Percentiles rank a stretch among this genome's conserved stretches.
These are phyloP conservation scores for Dendronephthya gigantea DNA, from an alignment of 64 coral and sea anemone genomes.

Conservation along the genomic window DNA sequence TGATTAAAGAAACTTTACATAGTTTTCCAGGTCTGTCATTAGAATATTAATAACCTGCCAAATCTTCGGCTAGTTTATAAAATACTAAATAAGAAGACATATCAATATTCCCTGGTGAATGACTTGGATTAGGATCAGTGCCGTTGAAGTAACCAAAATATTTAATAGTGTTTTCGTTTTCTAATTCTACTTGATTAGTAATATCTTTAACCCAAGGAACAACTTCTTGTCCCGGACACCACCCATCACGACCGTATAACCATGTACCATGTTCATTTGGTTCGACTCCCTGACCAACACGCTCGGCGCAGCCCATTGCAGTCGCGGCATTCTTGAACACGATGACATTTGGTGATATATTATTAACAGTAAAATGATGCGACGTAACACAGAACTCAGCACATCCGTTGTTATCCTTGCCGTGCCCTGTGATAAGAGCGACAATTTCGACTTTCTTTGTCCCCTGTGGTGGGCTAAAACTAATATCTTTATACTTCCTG, in stretches of 20 bases:
- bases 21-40: too few relatives aligned
- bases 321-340: slow-evolving; percentile 96
- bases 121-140: slow-evolving; percentile 55
- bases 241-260: slow-evolving; percentile 85
- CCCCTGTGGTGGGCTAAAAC: slow-evolving; percentile 36
- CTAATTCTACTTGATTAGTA: slow-evolving; percentile 57
- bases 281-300: slow-evolving; percentile 61
- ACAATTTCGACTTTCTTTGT: slow-evolving; percentile 74
- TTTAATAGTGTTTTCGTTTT: slow-evolving; percentile 45
- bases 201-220: slow-evolving; percentile 91
- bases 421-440: slow-evolving; percentile 82
- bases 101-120: slow-evolving; percentile 59
- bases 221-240: slow-evolving; percentile 79
- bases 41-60: not conserved
- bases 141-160: slow-evolving; percentile 92
- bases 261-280: slow-evolving; percentile 97
- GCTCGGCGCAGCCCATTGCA: slow-evolving; percentile 71
- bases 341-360: slow-evolving; percentile 33
- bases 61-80: slow-evolving; percentile 37
- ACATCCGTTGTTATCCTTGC: slow-evolving; percentile 85
- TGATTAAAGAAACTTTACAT: too few relatives aligned
- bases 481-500: slow-evolving; percentile 23
- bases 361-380: slow-evolving; percentile 83
- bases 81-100: slow-evolving; percentile 87
- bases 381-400: slow-evolving; percentile 98